phyloP scores from a whole-genome alignment of 2,797 vertebrate genomes.

The Clamator glandarius region DNA sequence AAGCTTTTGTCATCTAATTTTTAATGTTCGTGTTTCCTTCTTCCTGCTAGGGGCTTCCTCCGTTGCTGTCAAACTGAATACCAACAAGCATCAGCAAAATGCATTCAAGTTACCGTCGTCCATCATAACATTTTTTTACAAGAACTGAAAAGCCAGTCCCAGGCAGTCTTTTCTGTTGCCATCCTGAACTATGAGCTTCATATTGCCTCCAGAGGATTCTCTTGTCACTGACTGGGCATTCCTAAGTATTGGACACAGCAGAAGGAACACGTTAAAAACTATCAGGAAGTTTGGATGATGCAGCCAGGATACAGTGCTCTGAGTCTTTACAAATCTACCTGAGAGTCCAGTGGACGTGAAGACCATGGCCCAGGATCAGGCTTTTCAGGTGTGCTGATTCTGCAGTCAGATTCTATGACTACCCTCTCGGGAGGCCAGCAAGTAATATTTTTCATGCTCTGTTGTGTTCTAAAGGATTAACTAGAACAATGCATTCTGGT shows the following conservation, averaged over 20 bases:
- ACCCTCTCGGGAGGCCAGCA: neutral
- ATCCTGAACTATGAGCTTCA: neutral
- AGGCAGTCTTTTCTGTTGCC: neutral
- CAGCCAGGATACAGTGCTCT: neutral
- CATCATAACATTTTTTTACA: neutral
- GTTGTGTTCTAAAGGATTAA: neutral
- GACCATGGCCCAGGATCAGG: neutral
- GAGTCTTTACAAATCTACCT: neutral
- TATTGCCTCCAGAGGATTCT: neutral
- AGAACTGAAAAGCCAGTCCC: neutral
- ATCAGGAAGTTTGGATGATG: neutral
- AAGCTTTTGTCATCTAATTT: neutral
- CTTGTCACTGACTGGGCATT: neutral
- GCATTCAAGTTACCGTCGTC: neutral
- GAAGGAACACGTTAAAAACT: neutral
- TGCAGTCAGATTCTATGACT: neutral
- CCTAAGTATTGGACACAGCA: neutral
- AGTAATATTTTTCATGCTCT: neutral
- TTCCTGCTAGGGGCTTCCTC: neutral
- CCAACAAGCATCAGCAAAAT: neutral
- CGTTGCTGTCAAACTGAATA: neutral
- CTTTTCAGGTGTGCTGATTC: neutral
- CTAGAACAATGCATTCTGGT: neutral
- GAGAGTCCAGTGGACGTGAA: neutral
- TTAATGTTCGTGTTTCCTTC: neutral